These are phyloP conservation scores for Micropterix aruncella DNA, from an alignment of 2,888 invertebrate genomes.

Conservation along the genomic window DNA sequence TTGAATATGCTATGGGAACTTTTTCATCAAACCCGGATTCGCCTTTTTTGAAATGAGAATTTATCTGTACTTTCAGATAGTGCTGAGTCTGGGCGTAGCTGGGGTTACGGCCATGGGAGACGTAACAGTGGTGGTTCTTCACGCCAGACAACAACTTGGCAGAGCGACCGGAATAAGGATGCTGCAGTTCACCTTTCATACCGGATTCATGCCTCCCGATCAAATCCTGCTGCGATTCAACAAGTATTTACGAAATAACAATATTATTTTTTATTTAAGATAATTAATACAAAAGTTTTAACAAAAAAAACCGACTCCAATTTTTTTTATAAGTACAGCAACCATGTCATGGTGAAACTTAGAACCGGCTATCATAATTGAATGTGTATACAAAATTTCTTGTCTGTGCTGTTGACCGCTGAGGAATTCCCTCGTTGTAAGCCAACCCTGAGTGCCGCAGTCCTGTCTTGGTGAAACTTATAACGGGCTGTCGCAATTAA, in stretches of 20 bases:
- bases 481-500: too few species aligned
- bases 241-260: slow-evolving; percentile 25
- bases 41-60: neutral
- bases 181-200: slow-evolving; percentile 77
- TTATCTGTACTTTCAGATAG: neutral
- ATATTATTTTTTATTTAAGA: neutral
- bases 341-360: too few species aligned
- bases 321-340: too few species aligned
- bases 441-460: too few species aligned
- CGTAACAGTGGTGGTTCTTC: slow-evolving; percentile 65
- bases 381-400: too few species aligned
- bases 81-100: neutral
- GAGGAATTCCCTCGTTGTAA: too few species aligned
- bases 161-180: slow-evolving; percentile 75
- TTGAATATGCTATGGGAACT: neutral
- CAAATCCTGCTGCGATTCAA: slow-evolving; percentile 63
- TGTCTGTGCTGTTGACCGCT: too few species aligned
- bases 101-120: slow-evolving; percentile 62
- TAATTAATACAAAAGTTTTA: neutral
- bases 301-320: too few species aligned
- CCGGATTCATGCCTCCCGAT: slow-evolving; percentile 66
- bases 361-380: too few species aligned
- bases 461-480: too few species aligned
- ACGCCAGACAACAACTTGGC: slow-evolving; percentile 78
- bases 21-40: neutral